Percentiles rank a stretch among this genome's conserved stretches.
phyloP scores from a whole-genome alignment of 1,140 invertebrate species.

The Macrobrachium nipponense region DNA sequence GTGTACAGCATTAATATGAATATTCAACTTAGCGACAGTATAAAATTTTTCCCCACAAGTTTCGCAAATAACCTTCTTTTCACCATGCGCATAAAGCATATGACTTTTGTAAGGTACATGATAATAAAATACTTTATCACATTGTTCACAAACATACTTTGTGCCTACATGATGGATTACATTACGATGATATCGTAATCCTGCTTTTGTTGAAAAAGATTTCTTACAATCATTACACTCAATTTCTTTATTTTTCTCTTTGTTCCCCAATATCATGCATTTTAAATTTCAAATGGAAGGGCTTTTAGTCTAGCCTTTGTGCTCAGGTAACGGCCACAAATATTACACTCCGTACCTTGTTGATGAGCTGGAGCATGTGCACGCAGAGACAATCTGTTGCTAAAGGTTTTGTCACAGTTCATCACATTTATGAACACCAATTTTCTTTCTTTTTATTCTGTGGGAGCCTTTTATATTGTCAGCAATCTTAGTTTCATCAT shows the following conservation, averaged over 20 bases:
- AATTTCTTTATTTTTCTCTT: constrained; percentile 52
- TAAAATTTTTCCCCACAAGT: constrained; percentile 63
- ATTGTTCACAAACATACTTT: constrained; percentile 56
- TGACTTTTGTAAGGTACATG: constrained; percentile 62
- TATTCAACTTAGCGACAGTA: constrained; percentile 62
- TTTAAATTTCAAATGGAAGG: constrained; percentile 61
- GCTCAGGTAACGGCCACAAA: constrained; percentile 61
- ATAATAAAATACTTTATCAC: constrained; percentile 61
- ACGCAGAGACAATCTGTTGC: constrained; percentile 38
- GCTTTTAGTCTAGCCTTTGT: constrained; percentile 57
- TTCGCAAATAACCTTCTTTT: constrained; percentile 63
- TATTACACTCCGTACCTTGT: constrained; percentile 52
- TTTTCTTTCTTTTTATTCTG: constrained; percentile 22
- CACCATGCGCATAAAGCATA: constrained; percentile 58
- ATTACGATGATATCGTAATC: constrained; percentile 59
- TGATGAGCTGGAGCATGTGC: constrained; percentile 53
- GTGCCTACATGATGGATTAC: constrained; percentile 55
- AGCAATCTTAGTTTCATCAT: constrained; percentile 15
- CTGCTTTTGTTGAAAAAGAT: constrained; percentile 59
- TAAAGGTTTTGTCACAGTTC: constrained; percentile 44
- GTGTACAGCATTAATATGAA: constrained; percentile 63
- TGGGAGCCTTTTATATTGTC: constrained; percentile 12
- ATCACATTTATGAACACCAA: constrained; percentile 33
- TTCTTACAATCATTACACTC: constrained; percentile 58
- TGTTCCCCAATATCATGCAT: constrained; percentile 64